Base-by-base conservation (phyloP, 2,113 vertebrate species). In the Epinephelus moara region DNA sequence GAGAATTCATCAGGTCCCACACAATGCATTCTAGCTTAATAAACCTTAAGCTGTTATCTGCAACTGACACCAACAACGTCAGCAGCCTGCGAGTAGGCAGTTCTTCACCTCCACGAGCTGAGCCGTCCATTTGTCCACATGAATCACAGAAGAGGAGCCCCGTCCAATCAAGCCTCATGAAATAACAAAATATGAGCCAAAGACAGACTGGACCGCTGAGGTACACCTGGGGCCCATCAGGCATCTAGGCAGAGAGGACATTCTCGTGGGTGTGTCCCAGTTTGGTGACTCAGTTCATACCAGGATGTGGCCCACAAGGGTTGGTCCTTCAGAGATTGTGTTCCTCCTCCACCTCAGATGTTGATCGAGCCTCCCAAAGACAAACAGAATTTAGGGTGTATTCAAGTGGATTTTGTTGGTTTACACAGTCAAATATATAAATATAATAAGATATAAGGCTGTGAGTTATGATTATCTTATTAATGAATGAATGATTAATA, bases 151-250 rank as follows among this genome's bases (percentile, higher is more conserved):
- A 70, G 0, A 9, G 10, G n/a, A 70, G 56, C 42, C 11, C 56
- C 19, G 1, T 42, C 45, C 57, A 79, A 53, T 57, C 56, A 42
- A 37, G 67, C 14, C 66, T 19, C 25, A 62, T 70, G 59, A 70
- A 25, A 79, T 50, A 50, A 70, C 8, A 33, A 8, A 27, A 40
- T 63, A 75, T 15, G 25, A 50, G 75, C 75, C 55, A 40, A 60
- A 19, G 66, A 45, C 45, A 37, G 63, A 45, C 75, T 59, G 33
- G 62, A 67, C 37, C 52, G 13, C 40, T 23, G 25, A 60, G 27
- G 13, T 49, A 13, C 40, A 69, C 13, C 17, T 59, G 42, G 14
- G 40, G 45, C 8, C 23, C 50, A 56, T 21, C 72, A 45, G 42
- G 42, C 25, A 30, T 47, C 40, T 4, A 56, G 52, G 21, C 33